Evolutionary conservation across 2,888 invertebrate genomes (phyloP), one percentile per base, ranked within the genome.

Genomic region (Amblyjoppa proteus): DNA sequence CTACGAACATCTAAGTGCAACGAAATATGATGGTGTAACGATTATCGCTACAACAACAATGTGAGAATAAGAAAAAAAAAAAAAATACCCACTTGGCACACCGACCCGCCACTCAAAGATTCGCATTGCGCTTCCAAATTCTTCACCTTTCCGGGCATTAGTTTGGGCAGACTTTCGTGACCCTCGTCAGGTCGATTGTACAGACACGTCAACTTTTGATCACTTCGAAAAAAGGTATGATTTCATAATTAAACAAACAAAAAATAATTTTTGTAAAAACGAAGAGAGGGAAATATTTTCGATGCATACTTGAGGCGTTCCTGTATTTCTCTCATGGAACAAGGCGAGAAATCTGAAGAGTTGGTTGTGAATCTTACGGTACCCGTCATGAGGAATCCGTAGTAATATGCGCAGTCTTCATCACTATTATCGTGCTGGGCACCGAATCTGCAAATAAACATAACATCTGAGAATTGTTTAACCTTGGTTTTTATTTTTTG

Each of bases 341-440:
- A 84, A 2, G 31, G 11, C 38, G 81, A 84, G 11, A 84, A 84
- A n/a, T 66, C 58, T 13, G 81, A 74, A 20, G 84, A 69, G 20
- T 84, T 81, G 0, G 0, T 73, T n/a, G 80, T 77, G 68, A 58
- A 77, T 9, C 20, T 2, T 41, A 58, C 1, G 31, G 51, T 4
- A 25, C 45, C 68, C 0, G 68, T 28, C 83, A 83, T 83, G 3
- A 81, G 7, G 28, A 76, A 49, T 28, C 83, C 77, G n/a, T 78
- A 9, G 11, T 11, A 2, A 11, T 41, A 11, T 2, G 25, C 2
- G 45, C 77, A 83, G n/a, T 51, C 38, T 2, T 34, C 4, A 31
- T 31, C 7, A 2, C 1, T 0, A 2, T 34, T 0, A 20, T 83
- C 83, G 38, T 83, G 77, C 1, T 2, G 2, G 1, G 82, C 11